Conservation (phyloP, 2,888 invertebrate genomes). For the Synergus umbraculus region DNA sequence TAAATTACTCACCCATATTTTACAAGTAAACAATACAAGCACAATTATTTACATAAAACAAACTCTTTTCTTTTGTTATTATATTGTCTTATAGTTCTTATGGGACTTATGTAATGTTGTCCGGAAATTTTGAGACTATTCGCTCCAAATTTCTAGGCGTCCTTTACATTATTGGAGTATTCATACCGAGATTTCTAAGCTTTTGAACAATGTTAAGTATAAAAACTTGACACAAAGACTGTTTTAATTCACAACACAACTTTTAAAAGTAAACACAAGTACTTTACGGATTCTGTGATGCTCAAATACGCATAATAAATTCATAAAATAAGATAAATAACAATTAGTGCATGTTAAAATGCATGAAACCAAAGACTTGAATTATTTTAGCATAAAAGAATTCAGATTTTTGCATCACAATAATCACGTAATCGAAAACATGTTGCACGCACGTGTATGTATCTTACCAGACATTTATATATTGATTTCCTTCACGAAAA, state of each 20-base stretch:
- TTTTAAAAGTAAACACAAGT: background rate
- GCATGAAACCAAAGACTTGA: background rate
- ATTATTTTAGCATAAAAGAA: background rate
- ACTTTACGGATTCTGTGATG: background rate
- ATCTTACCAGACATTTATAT: background rate
- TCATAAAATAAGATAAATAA: background rate
- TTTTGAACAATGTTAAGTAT: background rate
- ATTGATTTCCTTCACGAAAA: background rate
- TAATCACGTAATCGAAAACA: background rate
- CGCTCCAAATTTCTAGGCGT: too few relatives aligned
- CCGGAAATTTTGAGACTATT: too few relatives aligned
- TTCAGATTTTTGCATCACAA: background rate
- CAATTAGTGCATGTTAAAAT: background rate
- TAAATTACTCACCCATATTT: too few relatives aligned
- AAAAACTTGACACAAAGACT: background rate
- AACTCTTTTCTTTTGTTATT: too few relatives aligned
- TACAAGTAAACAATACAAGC: too few relatives aligned
- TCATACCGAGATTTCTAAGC: background rate
- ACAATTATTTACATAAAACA: too few relatives aligned
- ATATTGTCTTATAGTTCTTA: too few relatives aligned
- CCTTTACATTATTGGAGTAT: too few relatives aligned
- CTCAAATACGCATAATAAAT: background rate
- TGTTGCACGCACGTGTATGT: background rate
- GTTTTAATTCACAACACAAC: background rate
- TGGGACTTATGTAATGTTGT: too few relatives aligned